Evolutionary conservation across 2,113 vertebrate genomes (phyloP).

Genomic region (Embiotoca jacksoni): DNA sequence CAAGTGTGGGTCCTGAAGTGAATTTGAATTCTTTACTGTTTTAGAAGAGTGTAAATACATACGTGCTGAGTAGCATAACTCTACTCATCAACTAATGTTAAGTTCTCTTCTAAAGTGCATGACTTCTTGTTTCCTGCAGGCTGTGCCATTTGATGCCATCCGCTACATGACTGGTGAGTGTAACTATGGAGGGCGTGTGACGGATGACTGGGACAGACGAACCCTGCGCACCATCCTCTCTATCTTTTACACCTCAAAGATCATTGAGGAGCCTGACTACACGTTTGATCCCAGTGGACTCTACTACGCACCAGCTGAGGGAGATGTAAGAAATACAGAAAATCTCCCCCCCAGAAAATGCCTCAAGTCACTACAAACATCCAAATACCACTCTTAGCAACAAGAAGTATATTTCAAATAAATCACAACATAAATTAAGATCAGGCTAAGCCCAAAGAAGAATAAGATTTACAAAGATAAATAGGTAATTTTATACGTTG

Average conservation of each 20-base stretch:
- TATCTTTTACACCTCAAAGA: constrained; percentile 83
- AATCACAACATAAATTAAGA: neutral
- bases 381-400: neutral
- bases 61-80: too few relatives aligned
- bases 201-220: constrained; percentile 90
- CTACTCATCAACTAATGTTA: neutral
- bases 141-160: constrained; percentile 89
- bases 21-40: constrained; percentile 6
- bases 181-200: constrained; percentile 90
- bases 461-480: neutral
- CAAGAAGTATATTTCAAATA: neutral
- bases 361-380: neutral
- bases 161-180: constrained; percentile 91
- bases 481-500: neutral
- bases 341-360: neutral
- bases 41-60: too few relatives aligned
- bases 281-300: constrained; percentile 89
- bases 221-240: constrained; percentile 87
- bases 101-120: neutral
- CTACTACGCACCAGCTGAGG: constrained; percentile 82
- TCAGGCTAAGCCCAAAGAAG: neutral
- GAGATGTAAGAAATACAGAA: constrained; percentile 63
- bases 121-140: constrained; percentile 53
- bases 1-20: neutral
- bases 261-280: constrained; percentile 80